Evolutionary conservation across 35 echinoderm and acorn worm species (phyloP), one percentile per base, ranked within the genome.

Genomic region (Ophiothrix spiculata): DNA sequence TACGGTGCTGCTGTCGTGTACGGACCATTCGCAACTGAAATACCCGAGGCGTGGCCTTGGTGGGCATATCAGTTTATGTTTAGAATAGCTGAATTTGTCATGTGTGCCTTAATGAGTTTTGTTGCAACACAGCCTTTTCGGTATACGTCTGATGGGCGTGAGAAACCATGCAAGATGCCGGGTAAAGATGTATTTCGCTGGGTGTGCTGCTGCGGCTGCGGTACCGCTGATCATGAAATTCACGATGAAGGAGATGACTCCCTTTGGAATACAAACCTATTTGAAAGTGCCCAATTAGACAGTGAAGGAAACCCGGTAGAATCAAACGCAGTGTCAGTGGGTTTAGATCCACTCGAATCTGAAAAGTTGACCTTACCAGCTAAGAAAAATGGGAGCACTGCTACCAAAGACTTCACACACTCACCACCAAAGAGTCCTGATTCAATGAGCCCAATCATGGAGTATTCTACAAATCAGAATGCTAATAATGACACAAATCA

Each of bases 51-150:
- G 0, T 99, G 96, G 96, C 91, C 94, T 21, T 97, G 94, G 94
- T 93, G 89, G 85, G 54, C 41, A n/a, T 99, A 94, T 79, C 96
- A 99, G 82, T 86, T 94, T 21, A 75, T 85, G 21, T 99, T 99
- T 77, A 40, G 96, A 32, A 15, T 88, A 1, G 81, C 86, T 14
- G 96, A 99, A 89, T 87, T 99, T n/a, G 81, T 83, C 8, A 99
- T 99, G 96, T 99, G 92, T n/a, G 69, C 87, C 1, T 80, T 86
- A 8, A 99, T 99, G 96, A 94, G 96, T 35, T 99, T 86, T 74
- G 96, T 99, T 54, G 96, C 96, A 6, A 99, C 96, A 25, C 96
- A 99, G 73, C 96, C 96, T 19, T 94, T 99, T 80, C 83, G 96
- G 31, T 91, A 95, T 86, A 91, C 88, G 15, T 80, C 37, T 25